These are phyloP conservation scores for Oryctolagus cuniculus DNA, from an alignment of 2,113 vertebrate species.

Conservation along the genomic window mOryCun1.1 NC_091441.1:41135501-41136000, in stretches of 20 bases:
- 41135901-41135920: background rate
- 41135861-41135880: background rate
- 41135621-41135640: background rate
- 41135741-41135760: background rate
- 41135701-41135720: background rate
- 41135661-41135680: background rate
- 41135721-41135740: background rate
- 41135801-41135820: background rate
- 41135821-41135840: background rate
- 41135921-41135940: background rate
- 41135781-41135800: background rate
- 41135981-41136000: too few species aligned
- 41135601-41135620: background rate
- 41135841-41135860: background rate
- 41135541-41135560: background rate
- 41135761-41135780: background rate
- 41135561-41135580: background rate
- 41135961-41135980: background rate
- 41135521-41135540: background rate
- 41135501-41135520: background rate
- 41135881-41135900: background rate
- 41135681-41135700: background rate
- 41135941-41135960: background rate
- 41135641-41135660: background rate
- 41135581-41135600: background rate